Evolutionary conservation across 2,113 vertebrate genomes (phyloP), one percentile per base, ranked within the genome.

Genomic region (Elachura formosa): DNA sequence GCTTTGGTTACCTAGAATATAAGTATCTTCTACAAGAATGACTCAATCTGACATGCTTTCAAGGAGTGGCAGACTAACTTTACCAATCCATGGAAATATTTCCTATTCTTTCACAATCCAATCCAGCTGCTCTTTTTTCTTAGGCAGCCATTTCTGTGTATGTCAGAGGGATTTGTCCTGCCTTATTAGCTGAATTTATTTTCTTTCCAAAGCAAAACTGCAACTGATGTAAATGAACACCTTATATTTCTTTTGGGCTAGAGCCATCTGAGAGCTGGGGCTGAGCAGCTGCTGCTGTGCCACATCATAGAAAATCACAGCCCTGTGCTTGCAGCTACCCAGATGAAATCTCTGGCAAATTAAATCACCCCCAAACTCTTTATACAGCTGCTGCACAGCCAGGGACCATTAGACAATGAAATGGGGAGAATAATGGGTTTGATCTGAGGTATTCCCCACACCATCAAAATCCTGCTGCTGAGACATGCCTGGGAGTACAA

Each of bases 201-300:
- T 88, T 86, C 59, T 95, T 93, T 80, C 76, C 19, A 54, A 84
- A 86, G 29, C 67, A 79, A 80, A 95, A 89, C 52, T 34, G 34
- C 26, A 61, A 38, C 36, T 38, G 41, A 79, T 85, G 41, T 49
- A 82, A 75, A 76, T 9, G 49, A 80, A 13, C 24, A 25, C 52
- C 48, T 94, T 34, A 9, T 74, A 66, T 90, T 95, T 84, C 83
- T 88, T 80, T 51, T 67, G 59, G 56, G 55, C 68, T 74, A 33
- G 64, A 90, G 64, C 68, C 49, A 33, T 55, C 59, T 85, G 55
- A 40, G 64, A 84, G 83, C 55, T 74, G 80, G 43, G 68, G 48
- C 64, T 81, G 55, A 95, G 92, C 83, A 90, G 79, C 80, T 92
- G 88, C 94, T 93, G 67, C 68, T 92, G 86, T 54, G 43, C 68